These are phyloP conservation scores for Eupithecia insigniata DNA, from an alignment of 2,888 invertebrate genomes.

Conservation along the genomic window DNA sequence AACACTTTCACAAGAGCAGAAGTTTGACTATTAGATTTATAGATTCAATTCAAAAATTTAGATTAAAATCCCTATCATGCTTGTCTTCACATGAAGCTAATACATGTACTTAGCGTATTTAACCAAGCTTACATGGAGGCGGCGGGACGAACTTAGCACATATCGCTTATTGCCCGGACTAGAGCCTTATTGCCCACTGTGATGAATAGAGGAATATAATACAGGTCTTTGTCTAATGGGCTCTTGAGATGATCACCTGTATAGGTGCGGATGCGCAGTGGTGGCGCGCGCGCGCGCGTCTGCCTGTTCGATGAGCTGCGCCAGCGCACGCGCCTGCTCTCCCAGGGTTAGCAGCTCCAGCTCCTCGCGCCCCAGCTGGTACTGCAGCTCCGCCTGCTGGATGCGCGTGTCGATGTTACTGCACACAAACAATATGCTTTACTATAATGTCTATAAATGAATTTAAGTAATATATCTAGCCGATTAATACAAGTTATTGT, in stretches of 20 bases:
- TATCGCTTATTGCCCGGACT: background rate
- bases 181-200: background rate
- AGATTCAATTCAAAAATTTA: background rate
- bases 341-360: constrained; percentile 92
- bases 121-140: background rate
- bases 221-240: background rate
- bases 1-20: background rate
- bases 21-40: background rate
- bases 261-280: constrained; percentile 82
- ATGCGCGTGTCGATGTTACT: constrained; percentile 95
- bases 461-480: too few species aligned
- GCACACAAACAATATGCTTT: constrained; percentile 45
- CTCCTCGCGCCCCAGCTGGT: constrained; percentile 94
- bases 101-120: background rate
- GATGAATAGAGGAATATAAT: background rate
- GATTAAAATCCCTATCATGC: background rate
- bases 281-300: constrained; percentile 64
- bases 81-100: background rate
- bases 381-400: constrained; percentile 95
- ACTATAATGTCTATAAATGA: too few species aligned
- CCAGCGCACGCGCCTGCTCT: constrained; percentile 91
- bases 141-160: background rate
- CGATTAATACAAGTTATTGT: too few species aligned
- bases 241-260: constrained; percentile 74
- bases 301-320: constrained; percentile 89